Conservation (phyloP, 2,113 vertebrate genomes). For the Mustelus asterias region DNA sequence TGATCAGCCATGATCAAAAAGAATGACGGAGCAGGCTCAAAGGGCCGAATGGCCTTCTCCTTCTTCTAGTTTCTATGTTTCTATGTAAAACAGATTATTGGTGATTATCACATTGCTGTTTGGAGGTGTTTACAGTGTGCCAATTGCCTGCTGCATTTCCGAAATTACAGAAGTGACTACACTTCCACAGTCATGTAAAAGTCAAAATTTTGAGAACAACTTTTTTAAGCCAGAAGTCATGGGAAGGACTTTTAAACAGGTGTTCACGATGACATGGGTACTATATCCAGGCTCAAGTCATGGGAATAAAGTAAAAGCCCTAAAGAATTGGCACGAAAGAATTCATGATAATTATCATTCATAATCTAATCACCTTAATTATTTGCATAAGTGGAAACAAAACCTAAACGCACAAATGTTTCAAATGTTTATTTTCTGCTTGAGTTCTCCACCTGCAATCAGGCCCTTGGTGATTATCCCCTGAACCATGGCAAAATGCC, state of each 20-base stretch:
- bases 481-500: too few relatives aligned
- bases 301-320: not conserved
- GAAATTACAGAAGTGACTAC: not conserved
- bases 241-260: not conserved
- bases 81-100: not conserved
- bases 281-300: not conserved
- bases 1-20: too few relatives aligned
- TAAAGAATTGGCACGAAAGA: not conserved
- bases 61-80: too few relatives aligned
- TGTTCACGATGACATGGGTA: too few relatives aligned
- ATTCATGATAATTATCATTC: not conserved
- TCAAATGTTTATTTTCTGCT: too few relatives aligned
- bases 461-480: too few relatives aligned
- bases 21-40: too few relatives aligned
- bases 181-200: not conserved
- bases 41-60: too few relatives aligned
- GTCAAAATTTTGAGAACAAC: not conserved
- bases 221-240: not conserved
- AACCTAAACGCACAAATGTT: too few relatives aligned
- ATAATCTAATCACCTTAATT: too few relatives aligned
- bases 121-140: not conserved
- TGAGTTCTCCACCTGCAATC: too few relatives aligned
- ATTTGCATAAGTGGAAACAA: too few relatives aligned
- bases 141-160: not conserved
- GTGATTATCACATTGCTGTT: not conserved